These are phyloP conservation scores for Chrysocyon brachyurus DNA, from an alignment of 2,797 vertebrate species.

Conservation along the genomic window DNA sequence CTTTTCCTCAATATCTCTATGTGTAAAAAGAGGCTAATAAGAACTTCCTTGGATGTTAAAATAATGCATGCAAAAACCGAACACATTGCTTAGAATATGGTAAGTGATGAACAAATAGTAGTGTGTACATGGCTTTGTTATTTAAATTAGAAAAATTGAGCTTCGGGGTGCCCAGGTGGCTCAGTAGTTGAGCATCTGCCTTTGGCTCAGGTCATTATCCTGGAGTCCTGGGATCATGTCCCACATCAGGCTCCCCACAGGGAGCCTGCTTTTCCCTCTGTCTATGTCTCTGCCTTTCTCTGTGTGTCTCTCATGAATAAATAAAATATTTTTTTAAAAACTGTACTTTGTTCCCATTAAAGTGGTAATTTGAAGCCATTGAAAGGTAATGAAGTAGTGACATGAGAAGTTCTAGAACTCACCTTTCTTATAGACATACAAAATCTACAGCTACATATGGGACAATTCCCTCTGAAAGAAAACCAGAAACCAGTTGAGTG, in stretches of 20 bases:
- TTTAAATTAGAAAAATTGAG: not conserved
- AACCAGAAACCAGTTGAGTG: not conserved
- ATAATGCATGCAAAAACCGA: not conserved
- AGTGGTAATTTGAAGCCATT: not conserved
- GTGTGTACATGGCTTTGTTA: not conserved
- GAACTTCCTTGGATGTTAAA: not conserved
- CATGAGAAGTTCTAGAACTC: not conserved
- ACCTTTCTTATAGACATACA: not conserved
- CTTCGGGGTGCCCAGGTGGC: too few species aligned
- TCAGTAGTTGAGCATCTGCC: too few species aligned
- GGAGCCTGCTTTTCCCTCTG: too few species aligned
- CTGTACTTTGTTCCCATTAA: not conserved
- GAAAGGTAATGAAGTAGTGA: not conserved
- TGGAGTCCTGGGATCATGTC: too few species aligned
- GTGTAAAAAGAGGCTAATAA: not conserved
- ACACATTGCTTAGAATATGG: not conserved
- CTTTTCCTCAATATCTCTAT: not conserved
- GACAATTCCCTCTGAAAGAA: not conserved
- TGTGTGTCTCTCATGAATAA: too few species aligned
- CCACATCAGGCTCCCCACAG: too few species aligned
- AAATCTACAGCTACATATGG: not conserved
- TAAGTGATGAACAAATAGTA: not conserved
- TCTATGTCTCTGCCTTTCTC: too few species aligned
- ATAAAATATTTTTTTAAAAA: not conserved
- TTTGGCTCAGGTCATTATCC: too few species aligned